Base-by-base conservation (phyloP, 2,888 invertebrate genomes). In the Anodontia alba region DNA sequence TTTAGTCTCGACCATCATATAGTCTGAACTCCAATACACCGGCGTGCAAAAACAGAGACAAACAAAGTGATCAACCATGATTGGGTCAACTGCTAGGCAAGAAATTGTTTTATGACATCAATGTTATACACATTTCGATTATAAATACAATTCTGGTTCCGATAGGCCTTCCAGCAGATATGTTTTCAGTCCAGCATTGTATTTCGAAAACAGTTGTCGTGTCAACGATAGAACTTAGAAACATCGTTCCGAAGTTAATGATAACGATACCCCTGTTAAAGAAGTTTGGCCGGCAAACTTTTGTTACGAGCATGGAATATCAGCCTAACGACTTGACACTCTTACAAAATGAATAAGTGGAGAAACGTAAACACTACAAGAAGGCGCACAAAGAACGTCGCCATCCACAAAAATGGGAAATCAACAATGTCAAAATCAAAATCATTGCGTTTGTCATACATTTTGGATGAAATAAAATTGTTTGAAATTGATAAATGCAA, bases 351-450 rank as follows among this genome's bases (percentile, higher is more conserved):
- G 54, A 54, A 54, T 54, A 8, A 54, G 26, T 26, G 17, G 54
- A 23, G 54, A 54, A 26, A 54, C 23, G 15, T 54, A 54, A 26
- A 54, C 54, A 8, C 54, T 26, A 54, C 23, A 54, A 15, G 54
- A 54, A 8, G 54, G 2, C 2, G 54, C 23, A 12, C 38, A 12
- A 38, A 12, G 38, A 38, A 38, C 38, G 23, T 54, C 54, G 23
- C 54, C 54, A 54, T 54, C 54, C 26, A n/a, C n/a, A 54, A 54
- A 54, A 54, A 54, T 10, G 54, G 54, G n/a, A 54, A 54, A 54
- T 54, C 23, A 8, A 54, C 54, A 54, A 54, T 54, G 2, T 54
- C 54, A 26, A 54, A 54, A 54, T 54, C 54, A 54, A 54, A 54
- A 26, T 26, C 54, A 26, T 54, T 12, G 12, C 38, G 38, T 38